phyloP scores from a whole-genome alignment of 2,888 invertebrate species.

The Eulithis testata region DNA sequence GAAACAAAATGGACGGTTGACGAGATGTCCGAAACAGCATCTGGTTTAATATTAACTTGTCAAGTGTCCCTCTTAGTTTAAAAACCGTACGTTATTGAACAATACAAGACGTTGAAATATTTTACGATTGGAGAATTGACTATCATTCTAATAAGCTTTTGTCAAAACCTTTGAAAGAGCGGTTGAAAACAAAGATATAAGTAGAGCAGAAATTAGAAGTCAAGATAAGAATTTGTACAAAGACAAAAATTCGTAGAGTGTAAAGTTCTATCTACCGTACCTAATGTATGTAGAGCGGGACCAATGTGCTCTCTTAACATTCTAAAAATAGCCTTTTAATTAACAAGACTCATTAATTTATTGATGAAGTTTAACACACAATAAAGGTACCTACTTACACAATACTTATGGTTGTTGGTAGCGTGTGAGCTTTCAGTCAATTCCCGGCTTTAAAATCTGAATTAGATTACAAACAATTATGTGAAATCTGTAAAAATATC shows the following conservation, averaged over 20 bases:
- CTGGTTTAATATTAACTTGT: constrained; percentile 26
- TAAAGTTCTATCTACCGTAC: constrained; percentile 62
- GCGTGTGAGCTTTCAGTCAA: constrained; percentile 31
- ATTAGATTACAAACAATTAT: constrained; percentile 28
- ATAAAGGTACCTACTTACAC: constrained; percentile 3
- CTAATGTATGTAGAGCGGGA: constrained; percentile 64
- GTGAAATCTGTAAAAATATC: constrained; percentile 43
- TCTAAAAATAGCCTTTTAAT: constrained; percentile 23
- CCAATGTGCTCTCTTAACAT: constrained; percentile 53
- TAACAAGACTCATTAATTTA: constrained; percentile 12
- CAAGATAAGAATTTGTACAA: constrained; percentile 40
- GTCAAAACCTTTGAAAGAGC: constrained; percentile 32
- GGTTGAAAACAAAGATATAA: constrained; percentile 24
- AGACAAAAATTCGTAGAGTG: constrained; percentile 55
- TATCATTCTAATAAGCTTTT: constrained; percentile 42
- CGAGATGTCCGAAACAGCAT: constrained; percentile 50
- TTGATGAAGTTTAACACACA: constrained; percentile 21
- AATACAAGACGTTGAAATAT: constrained; percentile 39
- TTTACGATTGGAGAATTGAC: constrained; percentile 58
- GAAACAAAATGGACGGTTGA: constrained; percentile 67
- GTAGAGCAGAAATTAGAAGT: constrained; percentile 38
- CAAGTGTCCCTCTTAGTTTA: constrained; percentile 28
- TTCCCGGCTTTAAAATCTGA: constrained; percentile 30
- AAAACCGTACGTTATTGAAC: constrained; percentile 50
- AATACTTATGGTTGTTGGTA: constrained; percentile 7